Evolutionary conservation across 2,797 vertebrate genomes (phyloP).

Genomic region (Acanthornis magna): DNA sequence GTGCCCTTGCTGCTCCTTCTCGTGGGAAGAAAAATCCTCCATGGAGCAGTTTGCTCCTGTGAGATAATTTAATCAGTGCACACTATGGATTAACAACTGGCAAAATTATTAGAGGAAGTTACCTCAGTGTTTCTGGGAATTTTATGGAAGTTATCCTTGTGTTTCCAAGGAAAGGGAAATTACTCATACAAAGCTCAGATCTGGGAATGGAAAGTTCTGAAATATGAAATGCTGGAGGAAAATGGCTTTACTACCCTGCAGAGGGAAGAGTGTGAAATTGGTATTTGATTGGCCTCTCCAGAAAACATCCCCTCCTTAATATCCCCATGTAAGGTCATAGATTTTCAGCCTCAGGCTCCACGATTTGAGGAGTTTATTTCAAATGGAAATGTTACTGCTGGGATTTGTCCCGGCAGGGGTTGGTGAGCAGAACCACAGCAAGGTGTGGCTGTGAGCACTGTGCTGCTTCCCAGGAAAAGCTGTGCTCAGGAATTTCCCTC

Average conservation of each 20-base stretch:
- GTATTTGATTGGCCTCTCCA: neutral
- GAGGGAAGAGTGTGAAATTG: rapidly evolving
- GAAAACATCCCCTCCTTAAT: neutral
- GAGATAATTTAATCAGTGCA: neutral
- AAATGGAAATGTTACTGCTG: neutral
- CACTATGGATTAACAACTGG: neutral
- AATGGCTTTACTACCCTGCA: neutral
- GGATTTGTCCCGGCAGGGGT: neutral
- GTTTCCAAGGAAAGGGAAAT: neutral
- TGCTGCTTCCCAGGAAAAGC: neutral
- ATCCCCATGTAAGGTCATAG: rapidly evolving
- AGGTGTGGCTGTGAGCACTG: neutral
- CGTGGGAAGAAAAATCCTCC: neutral
- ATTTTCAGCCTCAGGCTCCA: neutral
- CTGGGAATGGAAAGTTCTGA: neutral
- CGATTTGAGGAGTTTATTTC: neutral
- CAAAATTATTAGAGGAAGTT: neutral
- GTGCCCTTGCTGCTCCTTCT: neutral
- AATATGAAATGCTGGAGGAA: neutral
- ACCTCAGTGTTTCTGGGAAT: neutral
- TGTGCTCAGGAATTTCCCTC: neutral
- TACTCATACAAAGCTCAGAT: neutral
- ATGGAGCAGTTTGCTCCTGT: rapidly evolving
- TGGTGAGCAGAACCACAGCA: neutral
- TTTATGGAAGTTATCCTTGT: rapidly evolving